Evolutionary conservation across 1,140 invertebrate species (phyloP).

Genomic region (Orius laevigatus): DNA sequence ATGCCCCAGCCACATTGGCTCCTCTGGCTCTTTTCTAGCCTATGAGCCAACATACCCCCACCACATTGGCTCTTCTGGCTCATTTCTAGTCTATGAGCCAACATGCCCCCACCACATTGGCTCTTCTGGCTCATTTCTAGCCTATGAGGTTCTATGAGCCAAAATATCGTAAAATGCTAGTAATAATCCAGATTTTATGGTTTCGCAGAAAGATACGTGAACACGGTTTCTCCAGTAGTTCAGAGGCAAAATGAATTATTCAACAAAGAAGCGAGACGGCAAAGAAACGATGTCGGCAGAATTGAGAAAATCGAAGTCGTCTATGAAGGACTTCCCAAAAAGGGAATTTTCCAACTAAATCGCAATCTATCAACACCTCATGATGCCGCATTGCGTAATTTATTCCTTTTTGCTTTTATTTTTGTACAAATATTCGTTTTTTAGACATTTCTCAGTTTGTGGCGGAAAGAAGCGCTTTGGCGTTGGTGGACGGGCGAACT

Average conservation of each 20-base stretch:
- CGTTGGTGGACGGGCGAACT: constrained; percentile 53
- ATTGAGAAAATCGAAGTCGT: constrained; percentile 85
- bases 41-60: too few species aligned
- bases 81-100: too few species aligned
- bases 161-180: too few species aligned
- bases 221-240: background rate
- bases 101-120: too few species aligned
- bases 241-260: constrained; percentile 48
- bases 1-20: too few species aligned
- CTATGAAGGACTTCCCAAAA: constrained; percentile 54
- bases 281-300: constrained; percentile 50
- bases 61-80: too few species aligned
- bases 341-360: constrained; percentile 75
- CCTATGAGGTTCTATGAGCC: too few species aligned
- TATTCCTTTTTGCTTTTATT: background rate
- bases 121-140: too few species aligned
- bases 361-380: constrained; percentile 79
- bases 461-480: constrained; percentile 53
- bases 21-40: too few species aligned
- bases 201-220: too few species aligned
- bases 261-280: constrained; percentile 55
- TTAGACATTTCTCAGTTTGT: constrained; percentile 60
- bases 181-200: too few species aligned
- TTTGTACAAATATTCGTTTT: constrained; percentile 19
- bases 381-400: constrained; percentile 77